Evolutionary conservation across 37 sponge, comb jelly and placozoan genomes (phyloP).

Genomic region (Beroe ovata): DNA sequence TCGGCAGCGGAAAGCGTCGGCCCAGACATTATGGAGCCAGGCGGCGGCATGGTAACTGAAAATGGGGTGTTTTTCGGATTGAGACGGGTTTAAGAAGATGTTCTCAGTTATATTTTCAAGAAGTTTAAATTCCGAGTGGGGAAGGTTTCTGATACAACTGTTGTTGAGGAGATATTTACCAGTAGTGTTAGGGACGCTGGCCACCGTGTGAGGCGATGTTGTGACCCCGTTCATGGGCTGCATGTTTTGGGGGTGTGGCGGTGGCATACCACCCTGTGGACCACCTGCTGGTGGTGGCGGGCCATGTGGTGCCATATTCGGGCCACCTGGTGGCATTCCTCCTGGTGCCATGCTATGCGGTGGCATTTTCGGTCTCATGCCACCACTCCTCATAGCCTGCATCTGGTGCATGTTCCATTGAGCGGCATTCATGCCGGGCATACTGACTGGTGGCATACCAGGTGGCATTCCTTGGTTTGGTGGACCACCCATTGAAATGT

Average conservation of each 20-base stretch:
- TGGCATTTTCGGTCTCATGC: slow-evolving; percentile 37
- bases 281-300: neutral
- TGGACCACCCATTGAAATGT: slow-evolving; percentile 38
- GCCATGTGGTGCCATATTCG: neutral
- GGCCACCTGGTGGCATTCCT: slow-evolving; percentile 19
- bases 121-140: too few relatives aligned
- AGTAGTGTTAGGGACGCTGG: slow-evolving; percentile 2
- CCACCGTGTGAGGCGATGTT: neutral
- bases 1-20: slow-evolving; percentile 36
- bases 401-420: slow-evolving; percentile 38
- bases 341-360: neutral
- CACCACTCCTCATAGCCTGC: slow-evolving; percentile 41
- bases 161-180: too few relatives aligned
- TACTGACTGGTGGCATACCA: neutral
- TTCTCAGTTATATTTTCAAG: too few relatives aligned
- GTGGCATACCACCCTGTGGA: neutral
- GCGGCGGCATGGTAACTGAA: slow-evolving; percentile 8
- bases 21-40: slow-evolving; percentile 9
- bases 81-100: too few relatives aligned
- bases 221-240: slow-evolving; percentile 37
- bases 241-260: neutral
- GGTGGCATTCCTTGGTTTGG: slow-evolving; percentile 2
- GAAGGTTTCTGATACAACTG: too few relatives aligned
- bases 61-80: too few relatives aligned
- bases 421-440: slow-evolving; percentile 3